A percentile compares a stretch with the other conserved stretches of the same genome.
Evolutionary conservation across 2,797 vertebrate genomes (phyloP).

Genomic region (Muraenolepis orangiensis): DNA sequence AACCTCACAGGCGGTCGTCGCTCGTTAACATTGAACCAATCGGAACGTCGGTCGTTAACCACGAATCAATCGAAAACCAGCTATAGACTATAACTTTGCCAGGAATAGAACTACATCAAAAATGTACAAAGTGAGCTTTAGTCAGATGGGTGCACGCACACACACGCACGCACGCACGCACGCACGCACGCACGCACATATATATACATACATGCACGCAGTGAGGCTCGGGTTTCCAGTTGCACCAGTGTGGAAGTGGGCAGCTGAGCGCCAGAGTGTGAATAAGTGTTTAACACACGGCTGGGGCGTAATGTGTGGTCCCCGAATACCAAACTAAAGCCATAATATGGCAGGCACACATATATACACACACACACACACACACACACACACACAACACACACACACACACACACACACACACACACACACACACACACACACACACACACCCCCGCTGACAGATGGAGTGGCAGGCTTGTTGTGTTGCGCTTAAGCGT

Average conservation of each 20-base stretch:
- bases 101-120: no score
- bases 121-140: no score
- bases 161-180: background rate
- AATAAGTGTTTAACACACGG: conserved; percentile 73
- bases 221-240: conserved; percentile 51
- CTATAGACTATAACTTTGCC: no score
- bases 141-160: background rate
- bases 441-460: no score
- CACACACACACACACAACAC: background rate
- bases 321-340: conserved; percentile 57
- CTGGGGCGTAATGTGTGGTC: conserved; percentile 76
- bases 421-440: no score
- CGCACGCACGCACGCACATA: background rate
- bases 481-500: background rate
- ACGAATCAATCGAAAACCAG: no score
- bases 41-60: no score
- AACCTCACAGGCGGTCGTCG: no score
- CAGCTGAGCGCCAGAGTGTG: conserved; percentile 62
- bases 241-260: conserved; percentile 58
- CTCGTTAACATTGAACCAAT: no score
- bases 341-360: background rate
- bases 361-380: background rate
- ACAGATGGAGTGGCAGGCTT: background rate
- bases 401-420: no score
- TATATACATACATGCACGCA: background rate